Evolutionary conservation across 1,140 invertebrate species (phyloP).

Genomic region (Grapholita molesta): DNA sequence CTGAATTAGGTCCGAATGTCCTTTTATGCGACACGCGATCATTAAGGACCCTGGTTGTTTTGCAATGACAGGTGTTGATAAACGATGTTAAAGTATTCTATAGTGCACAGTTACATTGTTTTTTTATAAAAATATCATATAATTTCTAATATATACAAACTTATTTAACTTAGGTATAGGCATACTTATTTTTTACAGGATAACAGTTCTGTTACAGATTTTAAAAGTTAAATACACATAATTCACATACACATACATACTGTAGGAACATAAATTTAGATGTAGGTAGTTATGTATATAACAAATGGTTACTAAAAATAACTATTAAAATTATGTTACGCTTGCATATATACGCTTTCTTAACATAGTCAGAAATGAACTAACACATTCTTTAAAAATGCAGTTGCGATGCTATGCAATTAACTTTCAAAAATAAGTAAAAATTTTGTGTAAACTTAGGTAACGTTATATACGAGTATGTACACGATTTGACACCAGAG

Average conservation of each 20-base stretch:
- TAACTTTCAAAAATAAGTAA: neutral
- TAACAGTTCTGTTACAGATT: no score
- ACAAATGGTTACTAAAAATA: neutral
- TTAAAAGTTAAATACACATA: no score
- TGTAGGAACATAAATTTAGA: no score
- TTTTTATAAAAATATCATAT: no score
- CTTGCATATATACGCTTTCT: neutral
- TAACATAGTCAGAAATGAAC: neutral
- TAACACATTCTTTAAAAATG: neutral
- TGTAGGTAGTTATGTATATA: no score
- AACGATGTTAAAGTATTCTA: neutral
- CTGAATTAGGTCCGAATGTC: conserved; percentile 7
- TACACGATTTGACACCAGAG: no score
- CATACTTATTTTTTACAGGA: no score
- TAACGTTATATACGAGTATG: neutral
- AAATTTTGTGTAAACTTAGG: no score
- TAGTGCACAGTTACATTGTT: no score
- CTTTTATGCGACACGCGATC: neutral
- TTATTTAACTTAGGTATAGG: no score
- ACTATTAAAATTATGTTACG: neutral
- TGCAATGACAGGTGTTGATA: neutral
- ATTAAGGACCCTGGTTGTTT: neutral
- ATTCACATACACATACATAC: no score
- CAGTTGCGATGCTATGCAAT: neutral
- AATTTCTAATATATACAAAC: no score